Evolutionary conservation across 2,113 vertebrate species (phyloP).

Genomic region (Corythornis cristatus): DNA sequence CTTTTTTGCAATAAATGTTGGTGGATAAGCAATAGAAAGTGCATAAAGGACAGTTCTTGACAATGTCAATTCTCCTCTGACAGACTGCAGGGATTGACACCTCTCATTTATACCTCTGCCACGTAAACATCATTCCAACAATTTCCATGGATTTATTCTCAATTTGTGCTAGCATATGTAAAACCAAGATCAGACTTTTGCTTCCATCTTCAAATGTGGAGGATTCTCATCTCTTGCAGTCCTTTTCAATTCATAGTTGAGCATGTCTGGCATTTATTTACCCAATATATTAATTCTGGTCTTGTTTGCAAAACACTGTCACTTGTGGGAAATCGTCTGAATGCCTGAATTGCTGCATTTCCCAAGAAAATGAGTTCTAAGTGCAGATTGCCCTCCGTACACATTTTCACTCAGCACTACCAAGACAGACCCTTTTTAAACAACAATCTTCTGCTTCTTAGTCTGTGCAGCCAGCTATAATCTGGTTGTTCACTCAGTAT

Average conservation of each 20-base stretch:
- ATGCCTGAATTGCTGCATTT: background rate
- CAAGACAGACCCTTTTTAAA: background rate
- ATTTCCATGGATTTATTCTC: background rate
- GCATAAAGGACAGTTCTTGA: background rate
- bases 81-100: background rate
- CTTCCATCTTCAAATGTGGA: background rate
- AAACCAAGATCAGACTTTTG: background rate
- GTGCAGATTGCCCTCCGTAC: rapidly evolving
- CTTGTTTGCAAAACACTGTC: background rate
- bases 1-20: background rate
- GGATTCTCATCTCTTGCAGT: background rate
- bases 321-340: background rate
- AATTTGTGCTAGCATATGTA: background rate
- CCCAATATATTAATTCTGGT: background rate
- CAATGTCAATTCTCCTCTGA: background rate
- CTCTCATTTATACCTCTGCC: background rate
- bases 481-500: background rate
- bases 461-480: background rate
- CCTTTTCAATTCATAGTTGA: background rate
- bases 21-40: background rate
- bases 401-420: background rate
- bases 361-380: rapidly evolving
- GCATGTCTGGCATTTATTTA: background rate
- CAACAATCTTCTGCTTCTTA: background rate
- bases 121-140: background rate